Base-by-base conservation (phyloP, 2,113 vertebrate genomes). In the Neotoma lepida region DNA sequence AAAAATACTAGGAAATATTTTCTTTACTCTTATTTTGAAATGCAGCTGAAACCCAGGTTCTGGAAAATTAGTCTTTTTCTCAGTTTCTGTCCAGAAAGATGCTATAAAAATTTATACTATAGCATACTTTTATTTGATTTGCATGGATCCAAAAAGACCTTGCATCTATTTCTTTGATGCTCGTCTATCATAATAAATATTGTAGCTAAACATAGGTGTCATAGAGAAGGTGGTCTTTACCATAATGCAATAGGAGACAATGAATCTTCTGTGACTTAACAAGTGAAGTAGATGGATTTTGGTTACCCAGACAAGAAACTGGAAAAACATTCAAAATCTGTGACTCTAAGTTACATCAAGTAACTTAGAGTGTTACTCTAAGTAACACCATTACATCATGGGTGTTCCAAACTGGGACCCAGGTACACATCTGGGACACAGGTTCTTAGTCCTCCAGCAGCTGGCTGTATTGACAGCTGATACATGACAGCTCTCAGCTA, bases 111-210 rank as follows among this genome's bases (percentile, higher is more conserved):
- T 4, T 4, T 14, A 93, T 35, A 64, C 90, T 41, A 28, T 51
- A 64, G 22, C 68, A 80, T 44, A 80, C 39, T 54, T 88, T 14
- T 61, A 33, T 22, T 18, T 58, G 26, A 81, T 35, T 54, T 18
- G 86, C 24, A 26, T 1, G 35, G 35, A 41, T 68, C 15, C 12
- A 33, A 94, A 91, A 86, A 35, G 39, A 78, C 58, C 12, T 86
- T 46, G 6, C 17, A 39, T 49, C 49, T 46, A 18, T 49, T 86
- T 28, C 66, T 78, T 91, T 24, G 88, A 56, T 66, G 24, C 73
- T 56, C 54, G 15, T 73, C 90, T 90, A 85, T 85, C 51, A 71
- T 63, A 82, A 90, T 74, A 94, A 91, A 84, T 88, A 15, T 4
- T 41, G 51, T 26, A 28, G 20, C 41, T 74, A 74, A 78, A 58